Base-by-base conservation (phyloP, 2,113 vertebrate species). In the Chionodraco myersi region DNA sequence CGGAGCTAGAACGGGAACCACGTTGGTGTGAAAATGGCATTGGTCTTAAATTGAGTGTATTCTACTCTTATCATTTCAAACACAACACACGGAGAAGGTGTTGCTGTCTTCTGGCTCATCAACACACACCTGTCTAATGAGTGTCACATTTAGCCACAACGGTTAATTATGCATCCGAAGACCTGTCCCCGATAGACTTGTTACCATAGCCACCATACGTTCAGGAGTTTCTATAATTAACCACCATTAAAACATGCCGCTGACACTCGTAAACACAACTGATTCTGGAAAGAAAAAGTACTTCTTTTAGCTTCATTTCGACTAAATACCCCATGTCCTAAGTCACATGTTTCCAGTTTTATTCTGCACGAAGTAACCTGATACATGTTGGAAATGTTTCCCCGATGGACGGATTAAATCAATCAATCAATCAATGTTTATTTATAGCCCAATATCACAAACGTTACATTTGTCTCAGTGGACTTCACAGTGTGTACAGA, bases 101-200 rank as follows among this genome's bases (percentile, higher is more conserved):
- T 86, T 51, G 77, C 13, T 67, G 9, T 66, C 6, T 1, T n/a
- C 23, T 26, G 45, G 77, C 34, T 72, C 18, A 52, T 51, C 3
- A 72, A 74, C 68, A 84, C 73, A 83, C 73, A 83, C 74, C 81
- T 85, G 66, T 56, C 21, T 63, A 83, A 86, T 77, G 53, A 87
- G 72, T 3, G n/a, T 53, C 59, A 73, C 69, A 77, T 83, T 54
- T 49, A 85, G 56, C 65, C 41, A 16, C 26, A 41, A 36, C 36
- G 58, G 44, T 54, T 86, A 82, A 88, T 89, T 83, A 78, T 5
- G 6, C 82, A 47, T 68, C 64, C 51, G 44, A 30, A 58, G 79
- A 56, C 54, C 21, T n/a, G 54, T 34, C 67, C 83, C 74, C 72
- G 64, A 45, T 79, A 45, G 69, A 57, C 65, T 15, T 56, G 83